A percentile compares a stretch with the other conserved stretches of the same genome.
These are phyloP conservation scores for Cenopis cana DNA, from an alignment of 2,888 invertebrate species.

Conservation along the genomic window DNA sequence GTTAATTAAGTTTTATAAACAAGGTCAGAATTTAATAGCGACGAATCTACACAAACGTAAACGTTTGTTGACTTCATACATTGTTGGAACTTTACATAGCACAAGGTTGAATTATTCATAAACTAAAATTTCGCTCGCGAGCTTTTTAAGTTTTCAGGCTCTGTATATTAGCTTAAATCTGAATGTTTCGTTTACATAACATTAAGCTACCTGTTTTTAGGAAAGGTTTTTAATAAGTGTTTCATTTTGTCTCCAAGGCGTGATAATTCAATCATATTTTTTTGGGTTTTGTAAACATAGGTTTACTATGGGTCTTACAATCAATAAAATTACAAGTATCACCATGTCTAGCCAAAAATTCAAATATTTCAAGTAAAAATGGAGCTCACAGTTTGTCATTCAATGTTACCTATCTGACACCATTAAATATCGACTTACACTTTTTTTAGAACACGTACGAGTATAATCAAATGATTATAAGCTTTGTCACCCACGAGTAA, in stretches of 20 bases:
- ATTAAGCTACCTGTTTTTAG: slow-evolving; percentile 17
- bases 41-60: slow-evolving; percentile 54
- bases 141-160: slow-evolving; percentile 41
- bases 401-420: too few species aligned
- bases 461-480: too few species aligned
- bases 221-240: background rate
- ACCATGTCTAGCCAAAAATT: too few species aligned
- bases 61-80: slow-evolving; percentile 58
- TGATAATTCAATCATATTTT: background rate
- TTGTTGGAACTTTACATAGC: slow-evolving; percentile 51
- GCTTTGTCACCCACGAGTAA: too few species aligned
- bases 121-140: slow-evolving; percentile 41
- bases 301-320: too few species aligned
- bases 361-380: too few species aligned
- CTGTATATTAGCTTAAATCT: slow-evolving; percentile 35
- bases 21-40: slow-evolving; percentile 56
- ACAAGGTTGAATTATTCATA: slow-evolving; percentile 46
- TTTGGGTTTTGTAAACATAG: background rate
- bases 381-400: too few species aligned
- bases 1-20: too few species aligned
- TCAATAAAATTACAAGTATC: too few species aligned
- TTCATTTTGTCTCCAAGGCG: background rate
- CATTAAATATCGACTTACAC: too few species aligned
- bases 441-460: too few species aligned
- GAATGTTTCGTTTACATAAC: slow-evolving; percentile 37